Percentiles rank a stretch among this genome's conserved stretches.
These are phyloP conservation scores for Eilema griseolum DNA, from an alignment of 2,888 invertebrate genomes.

Conservation along the genomic window DNA sequence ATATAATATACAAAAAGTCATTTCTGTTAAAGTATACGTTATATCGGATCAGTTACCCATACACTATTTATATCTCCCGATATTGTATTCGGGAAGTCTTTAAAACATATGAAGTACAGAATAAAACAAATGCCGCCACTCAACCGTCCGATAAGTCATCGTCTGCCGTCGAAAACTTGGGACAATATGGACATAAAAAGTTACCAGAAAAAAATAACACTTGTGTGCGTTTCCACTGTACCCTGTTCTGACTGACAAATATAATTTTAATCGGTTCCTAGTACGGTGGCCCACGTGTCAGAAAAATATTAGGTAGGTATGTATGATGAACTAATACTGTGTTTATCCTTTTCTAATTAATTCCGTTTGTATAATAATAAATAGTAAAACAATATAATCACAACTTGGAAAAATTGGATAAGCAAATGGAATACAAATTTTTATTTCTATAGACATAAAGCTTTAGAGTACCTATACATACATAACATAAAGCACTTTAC, in stretches of 20 bases:
- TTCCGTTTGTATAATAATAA: background rate
- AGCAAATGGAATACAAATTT: too few species aligned
- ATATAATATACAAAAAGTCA: background rate
- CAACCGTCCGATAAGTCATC: slow-evolving; percentile 67
- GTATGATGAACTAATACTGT: background rate
- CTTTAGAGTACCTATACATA: too few species aligned
- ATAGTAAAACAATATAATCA: too few species aligned
- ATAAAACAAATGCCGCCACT: slow-evolving; percentile 65
- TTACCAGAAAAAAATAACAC: slow-evolving; percentile 60
- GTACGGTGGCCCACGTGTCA: background rate
- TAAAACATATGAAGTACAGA: slow-evolving; percentile 35
- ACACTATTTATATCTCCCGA: slow-evolving; percentile 12
- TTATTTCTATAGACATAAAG: too few species aligned
- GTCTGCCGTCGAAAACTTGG: slow-evolving; percentile 64
- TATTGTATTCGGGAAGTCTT: slow-evolving; percentile 16
- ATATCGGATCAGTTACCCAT: slow-evolving; percentile 4
- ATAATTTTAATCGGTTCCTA: background rate
- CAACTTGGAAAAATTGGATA: too few species aligned
- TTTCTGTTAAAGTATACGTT: too few species aligned
- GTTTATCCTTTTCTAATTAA: background rate
- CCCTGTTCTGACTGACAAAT: background rate
- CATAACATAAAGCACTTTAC: too few species aligned
- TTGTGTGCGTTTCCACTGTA: slow-evolving; percentile 59
- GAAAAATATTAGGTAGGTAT: background rate
- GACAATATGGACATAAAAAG: slow-evolving; percentile 73